Conservation (phyloP, 2,888 invertebrate genomes). For the Tipula vernalis region DNA sequence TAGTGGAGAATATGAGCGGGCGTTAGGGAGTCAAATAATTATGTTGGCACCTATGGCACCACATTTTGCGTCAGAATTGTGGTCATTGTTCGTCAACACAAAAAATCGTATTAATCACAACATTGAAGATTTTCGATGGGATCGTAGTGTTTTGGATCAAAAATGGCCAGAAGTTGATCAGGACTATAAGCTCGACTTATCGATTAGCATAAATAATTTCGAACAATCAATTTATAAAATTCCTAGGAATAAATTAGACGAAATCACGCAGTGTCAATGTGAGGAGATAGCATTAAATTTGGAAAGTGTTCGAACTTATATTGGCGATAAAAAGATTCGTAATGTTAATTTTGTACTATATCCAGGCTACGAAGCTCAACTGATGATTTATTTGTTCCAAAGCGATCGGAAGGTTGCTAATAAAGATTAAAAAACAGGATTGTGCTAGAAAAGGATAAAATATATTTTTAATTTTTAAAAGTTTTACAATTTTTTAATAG, state of each 20-base stretch:
- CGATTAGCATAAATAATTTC: conserved; percentile 44
- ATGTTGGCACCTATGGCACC: conserved; percentile 83
- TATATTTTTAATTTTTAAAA: neutral
- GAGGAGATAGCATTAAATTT: conserved; percentile 40
- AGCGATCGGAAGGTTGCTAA: neutral
- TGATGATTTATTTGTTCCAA: neutral
- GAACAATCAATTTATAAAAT: conserved; percentile 41
- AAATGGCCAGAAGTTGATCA: conserved; percentile 64
- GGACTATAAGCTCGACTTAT: conserved; percentile 51
- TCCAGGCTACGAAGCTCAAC: conserved; percentile 32
- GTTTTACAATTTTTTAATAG: neutral
- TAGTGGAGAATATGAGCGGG: conserved; percentile 62
- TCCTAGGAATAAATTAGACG: conserved; percentile 38
- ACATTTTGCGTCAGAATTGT: conserved; percentile 82
- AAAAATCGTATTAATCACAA: conserved; percentile 44
- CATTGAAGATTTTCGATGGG: conserved; percentile 42
- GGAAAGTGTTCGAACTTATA: conserved; percentile 28
- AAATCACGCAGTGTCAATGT: conserved; percentile 40
- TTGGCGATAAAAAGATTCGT: conserved; percentile 30
- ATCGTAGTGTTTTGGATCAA: conserved; percentile 59
- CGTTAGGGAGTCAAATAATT: conserved; percentile 66
- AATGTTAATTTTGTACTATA: conserved; percentile 31
- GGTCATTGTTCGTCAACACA: conserved; percentile 62
- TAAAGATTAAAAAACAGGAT: neutral
- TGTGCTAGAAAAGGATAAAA: neutral